Evolutionary conservation across 35 echinoderm and acorn worm species (phyloP).

Genomic region (Ptychodera flava): DNA sequence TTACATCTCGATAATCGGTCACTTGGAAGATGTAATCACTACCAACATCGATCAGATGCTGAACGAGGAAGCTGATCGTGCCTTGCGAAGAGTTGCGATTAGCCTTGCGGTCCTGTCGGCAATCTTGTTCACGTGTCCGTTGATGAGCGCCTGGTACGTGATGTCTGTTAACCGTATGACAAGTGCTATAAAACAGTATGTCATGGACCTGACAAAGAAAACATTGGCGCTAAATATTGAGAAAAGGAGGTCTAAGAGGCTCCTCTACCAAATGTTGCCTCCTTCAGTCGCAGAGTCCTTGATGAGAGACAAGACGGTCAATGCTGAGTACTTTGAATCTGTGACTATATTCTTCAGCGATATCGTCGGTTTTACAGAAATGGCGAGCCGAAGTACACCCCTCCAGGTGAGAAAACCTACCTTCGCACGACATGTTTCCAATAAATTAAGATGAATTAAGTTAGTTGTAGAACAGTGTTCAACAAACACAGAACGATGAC

Average conservation of each 20-base stretch:
- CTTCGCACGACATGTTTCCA: too few relatives aligned
- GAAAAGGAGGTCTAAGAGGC: neutral
- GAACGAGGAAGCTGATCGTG: neutral
- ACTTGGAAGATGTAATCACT: neutral
- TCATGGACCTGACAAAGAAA: neutral
- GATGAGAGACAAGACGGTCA: neutral
- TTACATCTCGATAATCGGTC: neutral
- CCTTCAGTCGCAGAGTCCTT: neutral
- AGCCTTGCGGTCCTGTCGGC: neutral
- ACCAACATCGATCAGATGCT: neutral
- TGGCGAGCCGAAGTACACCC: neutral
- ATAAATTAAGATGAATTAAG: too few relatives aligned
- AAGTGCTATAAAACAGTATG: slow-evolving; percentile 42
- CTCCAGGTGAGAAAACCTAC: slow-evolving; percentile 68
- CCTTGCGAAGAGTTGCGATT: neutral
- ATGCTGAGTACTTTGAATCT: neutral
- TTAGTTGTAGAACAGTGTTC: too few relatives aligned
- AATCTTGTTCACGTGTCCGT: neutral
- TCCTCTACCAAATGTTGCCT: neutral
- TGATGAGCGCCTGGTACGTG: neutral
- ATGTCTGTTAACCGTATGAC: neutral
- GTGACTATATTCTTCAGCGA: neutral
- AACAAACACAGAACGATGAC: too few relatives aligned
- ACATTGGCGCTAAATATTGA: neutral
- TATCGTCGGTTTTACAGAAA: neutral